These are phyloP conservation scores for Peribatodes rhomboidaria DNA, from an alignment of 2,888 invertebrate species.

Conservation along the genomic window DNA sequence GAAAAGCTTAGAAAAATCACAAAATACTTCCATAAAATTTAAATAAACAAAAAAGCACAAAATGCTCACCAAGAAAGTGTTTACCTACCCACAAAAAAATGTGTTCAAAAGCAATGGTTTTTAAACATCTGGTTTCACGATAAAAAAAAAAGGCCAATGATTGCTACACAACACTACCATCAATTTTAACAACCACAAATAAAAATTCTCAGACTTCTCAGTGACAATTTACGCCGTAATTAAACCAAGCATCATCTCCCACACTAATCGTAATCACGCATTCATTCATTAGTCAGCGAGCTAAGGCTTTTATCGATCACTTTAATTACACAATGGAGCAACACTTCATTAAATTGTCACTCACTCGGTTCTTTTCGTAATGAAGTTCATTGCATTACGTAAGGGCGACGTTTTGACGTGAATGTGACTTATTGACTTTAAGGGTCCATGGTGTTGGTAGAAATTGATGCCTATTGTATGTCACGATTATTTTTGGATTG, in stretches of 20 bases:
- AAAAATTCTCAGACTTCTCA: not conserved
- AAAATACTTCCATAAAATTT: no score
- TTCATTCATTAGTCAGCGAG: slow-evolving; percentile 70
- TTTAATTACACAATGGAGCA: slow-evolving; percentile 79
- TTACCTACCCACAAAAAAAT: no score
- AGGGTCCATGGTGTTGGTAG: slow-evolving; percentile 38
- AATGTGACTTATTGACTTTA: slow-evolving; percentile 63
- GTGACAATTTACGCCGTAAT: slow-evolving; percentile 6
- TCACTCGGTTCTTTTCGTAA: slow-evolving; percentile 70
- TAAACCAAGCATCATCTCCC: slow-evolving; percentile 14
- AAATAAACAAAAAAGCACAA: no score
- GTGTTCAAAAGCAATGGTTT: no score
- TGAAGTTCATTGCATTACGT: slow-evolving; percentile 57
- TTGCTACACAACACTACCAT: not conserved
- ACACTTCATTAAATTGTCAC: slow-evolving; percentile 84
- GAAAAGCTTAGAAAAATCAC: no score
- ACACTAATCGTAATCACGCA: slow-evolving; percentile 56
- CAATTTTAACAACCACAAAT: no score
- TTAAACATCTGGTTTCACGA: no score
- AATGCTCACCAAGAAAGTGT: no score
- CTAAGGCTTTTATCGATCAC: slow-evolving; percentile 72
- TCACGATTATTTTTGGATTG: not conserved
- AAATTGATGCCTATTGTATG: slow-evolving; percentile 20
- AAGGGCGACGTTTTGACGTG: slow-evolving; percentile 58
- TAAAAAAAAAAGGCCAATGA: not conserved